phyloP scores from a whole-genome alignment of 2,888 invertebrate species.

The Caenorhabditis imperialis region DNA sequence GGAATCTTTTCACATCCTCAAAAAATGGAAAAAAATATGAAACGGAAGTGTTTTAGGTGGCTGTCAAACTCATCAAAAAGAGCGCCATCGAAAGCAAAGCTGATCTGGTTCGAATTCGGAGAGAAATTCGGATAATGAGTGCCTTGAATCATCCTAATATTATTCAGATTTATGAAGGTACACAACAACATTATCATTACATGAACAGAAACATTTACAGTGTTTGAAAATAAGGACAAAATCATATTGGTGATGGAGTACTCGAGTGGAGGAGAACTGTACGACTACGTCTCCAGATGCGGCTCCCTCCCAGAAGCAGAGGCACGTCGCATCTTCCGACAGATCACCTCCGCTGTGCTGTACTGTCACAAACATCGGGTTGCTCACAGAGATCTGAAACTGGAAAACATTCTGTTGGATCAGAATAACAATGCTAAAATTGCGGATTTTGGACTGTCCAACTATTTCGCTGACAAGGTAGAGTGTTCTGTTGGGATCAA shows the following conservation, averaged over 20 bases:
- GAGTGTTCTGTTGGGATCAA: background rate
- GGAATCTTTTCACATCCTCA: constrained; percentile 2
- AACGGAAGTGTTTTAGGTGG: constrained; percentile 82
- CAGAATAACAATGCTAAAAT: constrained; percentile 83
- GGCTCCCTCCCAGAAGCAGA: constrained; percentile 87
- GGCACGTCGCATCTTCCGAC: constrained; percentile 93
- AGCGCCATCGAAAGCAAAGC: constrained; percentile 84
- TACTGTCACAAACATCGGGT: constrained; percentile 90
- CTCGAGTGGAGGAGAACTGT: constrained; percentile 96
- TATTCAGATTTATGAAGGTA: constrained; percentile 99
- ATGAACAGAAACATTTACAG: constrained; percentile 82
- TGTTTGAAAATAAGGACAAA: constrained; percentile 99
- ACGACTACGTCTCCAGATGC: constrained; percentile 90
- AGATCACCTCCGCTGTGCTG: constrained; percentile 95
- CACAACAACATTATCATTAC: background rate
- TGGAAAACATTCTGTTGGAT: constrained; percentile 81
- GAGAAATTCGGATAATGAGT: constrained; percentile 99
- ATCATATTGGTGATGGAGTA: constrained; percentile 99
- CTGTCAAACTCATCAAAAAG: constrained; percentile 86
- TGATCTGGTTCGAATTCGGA: constrained; percentile 92
- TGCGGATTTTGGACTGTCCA: constrained; percentile 97
- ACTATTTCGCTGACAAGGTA: constrained; percentile 83
- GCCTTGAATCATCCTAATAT: constrained; percentile 97
- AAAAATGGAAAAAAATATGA: constrained; percentile 15
- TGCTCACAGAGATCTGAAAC: constrained; percentile 80